Percentiles rank a stretch among this genome's conserved stretches.
Evolutionary conservation across 2,113 vertebrate genomes (phyloP).

Genomic region (Gorsachius goisagi): DNA sequence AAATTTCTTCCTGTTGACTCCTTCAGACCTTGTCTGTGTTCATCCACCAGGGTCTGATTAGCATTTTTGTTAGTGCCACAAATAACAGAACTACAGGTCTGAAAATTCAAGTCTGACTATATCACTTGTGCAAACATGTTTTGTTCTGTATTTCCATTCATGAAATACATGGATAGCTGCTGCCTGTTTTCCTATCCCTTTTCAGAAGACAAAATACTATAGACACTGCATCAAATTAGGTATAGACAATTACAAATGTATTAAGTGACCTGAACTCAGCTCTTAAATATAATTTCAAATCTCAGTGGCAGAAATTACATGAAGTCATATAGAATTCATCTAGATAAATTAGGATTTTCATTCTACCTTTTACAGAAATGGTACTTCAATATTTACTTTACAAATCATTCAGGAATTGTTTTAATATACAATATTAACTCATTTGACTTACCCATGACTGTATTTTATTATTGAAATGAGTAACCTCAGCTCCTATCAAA

Average conservation of each 20-base stretch:
- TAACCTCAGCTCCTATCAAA: conserved; percentile 64
- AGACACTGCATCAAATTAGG: background rate
- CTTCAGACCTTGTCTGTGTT: background rate
- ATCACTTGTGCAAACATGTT: background rate
- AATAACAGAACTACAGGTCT: background rate
- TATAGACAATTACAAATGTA: background rate
- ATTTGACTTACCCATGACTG: conserved; percentile 59
- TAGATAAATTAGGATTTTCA: background rate
- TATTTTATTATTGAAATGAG: background rate
- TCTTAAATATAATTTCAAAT: background rate
- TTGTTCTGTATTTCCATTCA: background rate
- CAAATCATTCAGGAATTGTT: background rate
- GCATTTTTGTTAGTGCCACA: background rate
- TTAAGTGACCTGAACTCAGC: background rate
- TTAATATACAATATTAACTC: background rate
- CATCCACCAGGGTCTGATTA: conserved; percentile 25
- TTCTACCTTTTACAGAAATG: background rate
- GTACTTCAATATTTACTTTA: background rate
- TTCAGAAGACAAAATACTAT: background rate
- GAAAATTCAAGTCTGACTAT: background rate
- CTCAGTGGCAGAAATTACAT: background rate
- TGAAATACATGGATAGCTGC: background rate
- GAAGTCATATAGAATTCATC: background rate
- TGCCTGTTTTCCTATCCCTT: background rate
- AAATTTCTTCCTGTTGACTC: conserved; percentile 16